A percentile compares a stretch with the other conserved stretches of the same genome.
These are phyloP conservation scores for Paraplagusia blochii DNA, from an alignment of 2,113 vertebrate species.

Conservation along the genomic window DNA sequence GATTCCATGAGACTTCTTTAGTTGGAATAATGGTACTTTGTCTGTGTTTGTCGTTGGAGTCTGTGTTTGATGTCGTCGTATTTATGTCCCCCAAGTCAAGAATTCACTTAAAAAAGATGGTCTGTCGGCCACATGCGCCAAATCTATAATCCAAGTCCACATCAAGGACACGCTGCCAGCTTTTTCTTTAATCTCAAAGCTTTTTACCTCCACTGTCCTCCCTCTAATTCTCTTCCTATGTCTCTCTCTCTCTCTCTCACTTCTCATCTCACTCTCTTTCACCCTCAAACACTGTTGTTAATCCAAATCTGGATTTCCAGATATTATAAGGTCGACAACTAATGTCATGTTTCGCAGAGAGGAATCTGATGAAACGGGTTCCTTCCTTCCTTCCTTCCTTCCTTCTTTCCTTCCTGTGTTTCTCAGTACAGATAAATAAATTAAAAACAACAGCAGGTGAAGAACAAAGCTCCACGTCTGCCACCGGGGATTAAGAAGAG, in stretches of 20 bases:
- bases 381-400: conserved; percentile 44
- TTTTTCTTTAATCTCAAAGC: conserved; percentile 58
- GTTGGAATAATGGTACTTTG: conserved; percentile 4
- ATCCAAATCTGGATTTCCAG: conserved; percentile 75
- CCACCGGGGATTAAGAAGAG: conserved; percentile 65
- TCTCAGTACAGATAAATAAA: conserved; percentile 53
- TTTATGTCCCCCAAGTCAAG: conserved; percentile 52
- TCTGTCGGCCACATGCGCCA: conserved; percentile 29
- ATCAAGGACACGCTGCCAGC: conserved; percentile 50
- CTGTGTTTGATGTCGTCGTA: conserved; percentile 22
- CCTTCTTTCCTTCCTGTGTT: conserved; percentile 52
- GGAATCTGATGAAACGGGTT: conserved; percentile 63
- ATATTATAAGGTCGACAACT: conserved; percentile 63
- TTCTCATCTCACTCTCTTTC: conserved; percentile 28
- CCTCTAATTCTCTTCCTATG: conserved; percentile 2
- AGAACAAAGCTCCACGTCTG: conserved; percentile 63
- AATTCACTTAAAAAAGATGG: conserved; percentile 27
- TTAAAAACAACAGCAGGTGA: conserved; percentile 49
- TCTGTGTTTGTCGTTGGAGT: conserved; percentile 32
- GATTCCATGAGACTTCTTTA: too few species aligned
- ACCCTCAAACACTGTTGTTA: conserved; percentile 52
- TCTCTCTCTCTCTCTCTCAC: conserved; percentile 6
- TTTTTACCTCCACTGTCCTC: conserved; percentile 38
- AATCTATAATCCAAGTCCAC: conserved; percentile 31
- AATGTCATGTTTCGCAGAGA: conserved; percentile 57